Evolutionary conservation across 2,113 vertebrate genomes (phyloP).

Genomic region (Anolis sagrei): DNA sequence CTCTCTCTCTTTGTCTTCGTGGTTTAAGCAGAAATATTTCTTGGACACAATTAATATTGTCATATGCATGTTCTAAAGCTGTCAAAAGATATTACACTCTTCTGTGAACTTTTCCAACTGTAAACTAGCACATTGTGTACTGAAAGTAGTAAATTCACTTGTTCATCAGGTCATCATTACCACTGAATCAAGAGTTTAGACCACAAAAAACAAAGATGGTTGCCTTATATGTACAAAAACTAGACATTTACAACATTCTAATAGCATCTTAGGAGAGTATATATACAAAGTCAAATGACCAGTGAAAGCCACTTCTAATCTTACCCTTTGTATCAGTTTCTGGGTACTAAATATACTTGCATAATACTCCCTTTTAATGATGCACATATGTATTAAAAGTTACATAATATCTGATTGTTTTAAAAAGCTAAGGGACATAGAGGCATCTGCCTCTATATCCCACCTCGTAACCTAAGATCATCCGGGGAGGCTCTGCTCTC

Average conservation of each 20-base stretch:
- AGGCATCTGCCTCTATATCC: too few relatives aligned
- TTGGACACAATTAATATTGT: conserved; percentile 51
- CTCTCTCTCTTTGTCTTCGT: conserved; percentile 41
- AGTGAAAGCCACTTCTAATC: not conserved
- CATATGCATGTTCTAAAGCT: conserved; percentile 46
- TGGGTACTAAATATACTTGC: not conserved
- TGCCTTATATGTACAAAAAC: conserved; percentile 38
- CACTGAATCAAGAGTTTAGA: too few relatives aligned
- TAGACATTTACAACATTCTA: conserved; percentile 49
- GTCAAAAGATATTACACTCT: conserved; percentile 24
- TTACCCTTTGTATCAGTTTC: conserved; percentile 10
- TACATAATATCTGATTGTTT: not conserved
- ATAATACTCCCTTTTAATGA: not conserved
- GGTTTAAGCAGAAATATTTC: conserved; percentile 49
- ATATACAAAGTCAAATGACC: not conserved
- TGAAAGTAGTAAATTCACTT: conserved; percentile 24
- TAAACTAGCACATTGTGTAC: not conserved
- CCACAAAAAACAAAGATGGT: conserved; percentile 17
- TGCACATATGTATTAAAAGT: not conserved
- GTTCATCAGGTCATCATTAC: conserved; percentile 21
- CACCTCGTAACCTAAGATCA: too few relatives aligned
- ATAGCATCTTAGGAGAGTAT: conserved; percentile 36
- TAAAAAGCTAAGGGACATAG: too few relatives aligned
- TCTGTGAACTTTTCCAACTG: conserved; percentile 7
- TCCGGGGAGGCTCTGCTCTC: too few relatives aligned